Conservation (phyloP, 2,113 vertebrate species). For the Tympanuchus pallidicinctus region DNA sequence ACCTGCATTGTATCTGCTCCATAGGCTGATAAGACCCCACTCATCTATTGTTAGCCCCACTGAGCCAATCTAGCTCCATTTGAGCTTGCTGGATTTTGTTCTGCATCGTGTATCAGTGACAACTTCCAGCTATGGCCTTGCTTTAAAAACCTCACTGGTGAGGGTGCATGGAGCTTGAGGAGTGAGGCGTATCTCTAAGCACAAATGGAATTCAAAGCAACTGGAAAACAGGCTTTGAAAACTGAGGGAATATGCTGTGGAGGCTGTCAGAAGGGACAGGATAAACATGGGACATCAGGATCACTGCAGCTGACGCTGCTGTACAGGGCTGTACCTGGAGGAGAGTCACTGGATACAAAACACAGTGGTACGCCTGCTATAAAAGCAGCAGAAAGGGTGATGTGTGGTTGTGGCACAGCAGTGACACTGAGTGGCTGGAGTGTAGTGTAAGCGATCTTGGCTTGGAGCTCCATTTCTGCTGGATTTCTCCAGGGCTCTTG, state of each 20-base stretch:
- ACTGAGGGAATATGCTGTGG: conserved; percentile 12
- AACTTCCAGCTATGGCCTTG: conserved; percentile 26
- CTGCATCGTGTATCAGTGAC: conserved; percentile 66
- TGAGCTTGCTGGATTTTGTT: conserved; percentile 60
- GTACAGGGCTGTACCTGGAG: background rate
- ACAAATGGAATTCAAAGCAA: conserved; percentile 50
- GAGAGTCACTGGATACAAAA: background rate
- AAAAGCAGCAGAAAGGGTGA: background rate
- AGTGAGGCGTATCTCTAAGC: conserved; percentile 26
- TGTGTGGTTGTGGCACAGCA: conserved; percentile 26
- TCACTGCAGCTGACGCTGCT: background rate
- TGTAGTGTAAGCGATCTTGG: background rate
- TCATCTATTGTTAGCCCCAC: conserved; percentile 51
- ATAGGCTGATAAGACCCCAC: conserved; percentile 35
- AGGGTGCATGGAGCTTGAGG: conserved; percentile 1
- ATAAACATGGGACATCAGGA: conserved; percentile 16
- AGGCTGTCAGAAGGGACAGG: conserved; percentile 22
- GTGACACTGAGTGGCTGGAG: conserved; percentile 30
- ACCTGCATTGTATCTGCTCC: conserved; percentile 48
- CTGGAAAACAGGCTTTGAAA: conserved; percentile 31
- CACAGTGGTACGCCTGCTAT: background rate
- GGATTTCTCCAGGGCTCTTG: accelerated
- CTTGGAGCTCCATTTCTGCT: background rate
- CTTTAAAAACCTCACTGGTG: conserved; percentile 10
- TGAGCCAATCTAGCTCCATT: conserved; percentile 56